Conservation (phyloP, 2,113 vertebrate species). For the Panthera tigris region DNA sequence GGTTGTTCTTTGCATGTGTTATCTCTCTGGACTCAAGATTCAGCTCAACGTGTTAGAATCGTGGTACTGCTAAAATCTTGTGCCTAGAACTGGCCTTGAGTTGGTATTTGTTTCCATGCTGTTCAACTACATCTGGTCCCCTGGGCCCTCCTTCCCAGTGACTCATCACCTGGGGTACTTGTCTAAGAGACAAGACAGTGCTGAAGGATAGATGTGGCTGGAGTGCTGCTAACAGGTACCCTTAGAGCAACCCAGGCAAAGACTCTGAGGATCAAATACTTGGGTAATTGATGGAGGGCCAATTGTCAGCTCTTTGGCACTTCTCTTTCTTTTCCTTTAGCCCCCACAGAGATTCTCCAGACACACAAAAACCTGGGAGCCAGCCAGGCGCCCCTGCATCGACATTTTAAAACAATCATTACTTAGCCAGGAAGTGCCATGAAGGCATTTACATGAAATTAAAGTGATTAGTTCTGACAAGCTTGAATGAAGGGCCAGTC, state of each 20-base stretch:
- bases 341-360: not conserved
- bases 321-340: not conserved
- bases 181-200: not conserved
- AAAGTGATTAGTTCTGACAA: conserved; percentile 49
- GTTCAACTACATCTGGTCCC: not conserved
- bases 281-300: not conserved
- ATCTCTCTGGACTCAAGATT: not conserved
- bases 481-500: not conserved
- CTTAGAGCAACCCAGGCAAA: not conserved
- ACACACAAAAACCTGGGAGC: not conserved
- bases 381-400: not conserved
- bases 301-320: not conserved
- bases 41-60: not conserved
- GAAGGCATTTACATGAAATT: not conserved
- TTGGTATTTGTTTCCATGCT: not conserved
- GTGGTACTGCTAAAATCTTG: not conserved
- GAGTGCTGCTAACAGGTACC: not conserved
- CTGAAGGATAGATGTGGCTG: not conserved
- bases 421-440: not conserved
- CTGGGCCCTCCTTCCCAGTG: not conserved
- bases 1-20: not conserved
- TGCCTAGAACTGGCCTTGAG: not conserved
- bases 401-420: not conserved
- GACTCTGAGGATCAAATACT: no score
- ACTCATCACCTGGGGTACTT: not conserved